phyloP scores from a whole-genome alignment of 2,888 invertebrate species.

The Parnassius orleans region DNA sequence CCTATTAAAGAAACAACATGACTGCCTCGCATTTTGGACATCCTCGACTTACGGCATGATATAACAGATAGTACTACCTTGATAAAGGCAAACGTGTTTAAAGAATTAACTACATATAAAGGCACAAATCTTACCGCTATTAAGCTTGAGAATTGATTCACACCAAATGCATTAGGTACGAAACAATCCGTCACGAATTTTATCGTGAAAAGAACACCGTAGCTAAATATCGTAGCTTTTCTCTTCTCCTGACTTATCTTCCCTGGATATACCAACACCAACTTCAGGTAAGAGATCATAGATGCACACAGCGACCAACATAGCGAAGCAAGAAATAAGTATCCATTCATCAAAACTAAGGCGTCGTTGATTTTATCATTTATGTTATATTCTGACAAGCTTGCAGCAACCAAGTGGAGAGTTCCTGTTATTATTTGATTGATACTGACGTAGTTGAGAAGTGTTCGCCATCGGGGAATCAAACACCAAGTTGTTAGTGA shows the following conservation, averaged over 20 bases:
- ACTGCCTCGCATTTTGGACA: background rate
- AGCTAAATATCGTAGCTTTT: constrained; percentile 25
- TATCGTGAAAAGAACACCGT: constrained; percentile 16
- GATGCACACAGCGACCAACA: constrained; percentile 34
- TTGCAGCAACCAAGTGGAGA: constrained; percentile 25
- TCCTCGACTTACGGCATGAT: constrained; percentile 21
- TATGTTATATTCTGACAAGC: background rate
- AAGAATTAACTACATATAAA: constrained; percentile 21
- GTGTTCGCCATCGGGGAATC: constrained; percentile 32
- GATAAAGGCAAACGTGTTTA: constrained; percentile 27
- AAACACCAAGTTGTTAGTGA: constrained; percentile 31
- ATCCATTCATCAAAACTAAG: constrained; percentile 1
- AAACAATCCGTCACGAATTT: constrained; percentile 21
- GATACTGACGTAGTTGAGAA: constrained; percentile 34
- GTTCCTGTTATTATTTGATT: constrained; percentile 33
- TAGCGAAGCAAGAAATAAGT: constrained; percentile 23
- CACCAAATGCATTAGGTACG: constrained; percentile 14
- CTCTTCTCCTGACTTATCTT: constrained; percentile 31
- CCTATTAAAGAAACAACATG: constrained; percentile 26
- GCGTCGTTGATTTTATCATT: background rate
- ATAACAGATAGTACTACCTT: constrained; percentile 23
- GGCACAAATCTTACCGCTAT: constrained; percentile 12
- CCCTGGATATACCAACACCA: constrained; percentile 30
- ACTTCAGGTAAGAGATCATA: constrained; percentile 30
- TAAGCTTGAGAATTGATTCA: background rate